These are phyloP conservation scores for Amphimallon solstitiale DNA, from an alignment of 2,888 invertebrate species.

Conservation along the genomic window DNA sequence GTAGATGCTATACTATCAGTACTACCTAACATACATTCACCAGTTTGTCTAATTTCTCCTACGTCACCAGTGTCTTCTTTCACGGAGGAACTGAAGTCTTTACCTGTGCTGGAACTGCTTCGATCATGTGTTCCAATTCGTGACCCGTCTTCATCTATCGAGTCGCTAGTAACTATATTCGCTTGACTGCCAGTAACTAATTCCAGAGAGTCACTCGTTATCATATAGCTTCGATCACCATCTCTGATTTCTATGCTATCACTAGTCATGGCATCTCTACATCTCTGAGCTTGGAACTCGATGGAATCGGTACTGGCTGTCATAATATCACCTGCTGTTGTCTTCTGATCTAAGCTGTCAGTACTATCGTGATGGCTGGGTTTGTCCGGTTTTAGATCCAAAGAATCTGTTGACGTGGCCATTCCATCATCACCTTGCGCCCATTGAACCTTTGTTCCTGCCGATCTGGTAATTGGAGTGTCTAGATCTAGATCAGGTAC, in stretches of 20 bases:
- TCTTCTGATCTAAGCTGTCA: constrained; percentile 75
- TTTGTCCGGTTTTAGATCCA: constrained; percentile 66
- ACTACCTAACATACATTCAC: constrained; percentile 71
- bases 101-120: constrained; percentile 65
- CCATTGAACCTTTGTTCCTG: constrained; percentile 63
- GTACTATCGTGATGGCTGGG: constrained; percentile 70
- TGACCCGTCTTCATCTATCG: constrained; percentile 64
- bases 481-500: constrained; percentile 67
- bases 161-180: constrained; percentile 59
- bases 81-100: constrained; percentile 63
- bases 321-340: constrained; percentile 66
- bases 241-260: constrained; percentile 67
- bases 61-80: constrained; percentile 55
- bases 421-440: constrained; percentile 64
- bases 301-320: constrained; percentile 70
- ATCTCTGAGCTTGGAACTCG: constrained; percentile 63
- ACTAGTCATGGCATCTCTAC: constrained; percentile 63
- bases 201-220: constrained; percentile 67
- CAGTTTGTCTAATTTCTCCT: constrained; percentile 23
- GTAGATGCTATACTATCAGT: constrained; percentile 81
- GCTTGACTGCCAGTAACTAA: constrained; percentile 57
- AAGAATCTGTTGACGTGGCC: constrained; percentile 72
- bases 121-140: constrained; percentile 60
- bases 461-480: constrained; percentile 57
- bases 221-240: constrained; percentile 61